Base-by-base conservation (phyloP, 2,113 vertebrate species). In the Microtus oregoni region DNA sequence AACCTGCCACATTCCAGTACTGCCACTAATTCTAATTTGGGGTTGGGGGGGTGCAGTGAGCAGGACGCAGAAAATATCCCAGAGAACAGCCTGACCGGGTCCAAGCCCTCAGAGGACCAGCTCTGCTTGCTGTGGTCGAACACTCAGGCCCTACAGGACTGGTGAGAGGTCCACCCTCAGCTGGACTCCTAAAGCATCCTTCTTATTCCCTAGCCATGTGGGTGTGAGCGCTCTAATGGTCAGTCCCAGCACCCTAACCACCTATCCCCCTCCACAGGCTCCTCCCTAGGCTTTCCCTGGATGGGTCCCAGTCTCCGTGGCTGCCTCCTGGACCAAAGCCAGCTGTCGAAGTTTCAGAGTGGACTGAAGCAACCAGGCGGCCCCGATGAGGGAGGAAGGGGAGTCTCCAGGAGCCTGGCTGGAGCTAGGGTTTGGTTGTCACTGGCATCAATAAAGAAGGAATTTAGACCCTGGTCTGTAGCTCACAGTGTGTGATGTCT, bases 391-490 rank as follows among this genome's bases (percentile, higher is more conserved):
- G 26, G 38, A 44, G 13, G 38, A 55, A 83, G 55, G n/a, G 35
- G 30, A 22, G 5, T 35, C 63, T 41, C 68, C 0, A 72, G 32
- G 72, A 50, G 30, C 30, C 3, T 32, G n/a, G 22, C 14, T 28
- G 44, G 38, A 35, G 81, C 3, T 11, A 63, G 10, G 65, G 1
- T 3, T 47, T 28, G 24, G 7, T 0, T 58, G 82, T 26, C 3
- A 3, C 50, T 20, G 61, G 20, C 17, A 32, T 32, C 75, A 97
- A 97, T 97, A 97, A 97, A 97, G 82, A 83, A 91, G 63, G 26
- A 70, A 70, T 58, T 52, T 22, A 70, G 5, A 91, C 41, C 5
- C 52, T 9, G 30, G 55, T n/a, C 1, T 38, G 47, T 0, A 52
- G 63, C 14, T 52, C 58, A 2, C 41, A 77, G 20, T 44, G 35